Evolutionary conservation across 2,113 vertebrate genomes (phyloP), one percentile per base, ranked within the genome.

Genomic region (Pogona vitticeps): DNA sequence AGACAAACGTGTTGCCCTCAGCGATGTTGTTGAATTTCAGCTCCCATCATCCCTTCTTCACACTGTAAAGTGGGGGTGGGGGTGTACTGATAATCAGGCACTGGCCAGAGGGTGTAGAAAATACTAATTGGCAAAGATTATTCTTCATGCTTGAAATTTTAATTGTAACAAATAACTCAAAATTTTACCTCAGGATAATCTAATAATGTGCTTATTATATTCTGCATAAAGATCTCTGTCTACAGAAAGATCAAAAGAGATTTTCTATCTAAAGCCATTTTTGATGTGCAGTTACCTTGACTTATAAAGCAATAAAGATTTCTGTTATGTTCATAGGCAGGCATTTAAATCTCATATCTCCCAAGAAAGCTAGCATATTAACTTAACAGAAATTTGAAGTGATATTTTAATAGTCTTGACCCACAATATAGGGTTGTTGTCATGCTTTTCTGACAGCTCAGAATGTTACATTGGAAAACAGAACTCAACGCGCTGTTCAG

Each of bases 111-210:
- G 46, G 5, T 52, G 33, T 26, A 59, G 56, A 31, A 71, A 80
- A n/a, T 52, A 75, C 28, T 26, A 3, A 73, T 63, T 80, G 75
- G 18, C 13, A 86, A 46, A 28, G 31, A 63, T 56, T 67, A 67
- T 52, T 81, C n/a, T 76, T 76, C 33, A 63, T 56, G 56, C 2
- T 18, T 20, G 52, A 75, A 82, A 23, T n/a, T 67, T 82, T 75
- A 71, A 87, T 56, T 65, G 85, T 75, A 87, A 81, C 42, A 76
- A 81, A 63, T 28, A 42, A 61, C 40, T 17, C 56, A 23, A 76
- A 87, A 67, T n/a, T 15, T 15, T 82, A 56, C 36, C 18, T 80
- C n/a, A 75, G 28, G 28, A 65, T 67, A 85, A 84, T 46, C 76
- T 76, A 76, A 84, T 67, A 46, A 76, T 26, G 40, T 65, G 59